phyloP scores from a whole-genome alignment of 1,140 invertebrate species.

The Campoletis sonorensis region DNA sequence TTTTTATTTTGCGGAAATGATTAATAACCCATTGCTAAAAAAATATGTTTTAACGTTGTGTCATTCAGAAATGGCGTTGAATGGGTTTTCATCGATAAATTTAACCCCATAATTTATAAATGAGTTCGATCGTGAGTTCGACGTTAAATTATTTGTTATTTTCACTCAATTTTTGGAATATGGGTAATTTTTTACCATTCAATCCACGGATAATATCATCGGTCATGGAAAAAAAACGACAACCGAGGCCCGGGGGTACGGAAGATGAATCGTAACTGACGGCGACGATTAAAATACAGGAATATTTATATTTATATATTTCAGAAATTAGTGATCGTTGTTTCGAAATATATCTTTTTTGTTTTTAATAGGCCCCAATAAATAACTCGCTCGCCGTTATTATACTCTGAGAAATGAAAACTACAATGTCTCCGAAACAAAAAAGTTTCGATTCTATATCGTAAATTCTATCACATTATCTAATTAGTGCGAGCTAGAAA shows the following conservation, averaged over 20 bases:
- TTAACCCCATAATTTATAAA: too few relatives aligned
- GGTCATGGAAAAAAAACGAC: not conserved
- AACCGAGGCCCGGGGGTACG: not conserved
- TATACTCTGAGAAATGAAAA: too few relatives aligned
- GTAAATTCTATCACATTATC: conserved; percentile 34
- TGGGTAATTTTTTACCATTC: not conserved
- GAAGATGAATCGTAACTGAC: conserved; percentile 3
- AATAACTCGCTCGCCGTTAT: not conserved
- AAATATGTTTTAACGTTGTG: too few relatives aligned
- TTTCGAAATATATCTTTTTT: not conserved
- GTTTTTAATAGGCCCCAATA: conserved; percentile 8
- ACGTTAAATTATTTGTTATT: too few relatives aligned
- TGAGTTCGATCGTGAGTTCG: too few relatives aligned
- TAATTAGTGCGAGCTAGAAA: not conserved
- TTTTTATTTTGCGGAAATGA: too few relatives aligned
- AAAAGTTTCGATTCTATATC: conserved; percentile 2
- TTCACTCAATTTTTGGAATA: too few relatives aligned
- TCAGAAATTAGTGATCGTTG: not conserved
- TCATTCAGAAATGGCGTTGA: too few relatives aligned
- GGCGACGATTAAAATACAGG: not conserved
- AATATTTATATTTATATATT: not conserved
- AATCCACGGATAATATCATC: not conserved
- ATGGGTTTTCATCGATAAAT: too few relatives aligned
- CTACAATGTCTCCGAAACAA: not conserved
- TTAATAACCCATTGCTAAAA: too few relatives aligned